These are phyloP conservation scores for Diploptera punctata DNA, from an alignment of 2,888 invertebrate genomes.

Conservation along the genomic window DNA sequence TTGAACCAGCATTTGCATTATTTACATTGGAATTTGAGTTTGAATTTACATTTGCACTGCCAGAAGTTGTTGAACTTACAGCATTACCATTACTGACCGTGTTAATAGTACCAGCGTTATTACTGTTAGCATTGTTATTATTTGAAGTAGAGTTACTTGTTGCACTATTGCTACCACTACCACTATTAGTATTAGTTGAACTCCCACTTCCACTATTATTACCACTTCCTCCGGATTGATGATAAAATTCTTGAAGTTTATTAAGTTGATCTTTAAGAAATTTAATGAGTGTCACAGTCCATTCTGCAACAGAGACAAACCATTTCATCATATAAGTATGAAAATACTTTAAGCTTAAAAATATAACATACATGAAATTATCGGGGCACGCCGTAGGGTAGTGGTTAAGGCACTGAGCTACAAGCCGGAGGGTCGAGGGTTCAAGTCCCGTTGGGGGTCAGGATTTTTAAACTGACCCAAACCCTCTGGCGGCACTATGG, in stretches of 20 bases:
- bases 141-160: too few species aligned
- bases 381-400: too few species aligned
- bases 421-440: too few species aligned
- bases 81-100: background rate
- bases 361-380: too few species aligned
- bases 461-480: too few species aligned
- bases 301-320: too few species aligned
- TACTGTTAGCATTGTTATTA: background rate
- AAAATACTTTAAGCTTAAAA: too few species aligned
- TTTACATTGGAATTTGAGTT: background rate
- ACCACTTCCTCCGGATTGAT: conserved; percentile 56
- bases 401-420: too few species aligned
- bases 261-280: conserved; percentile 91
- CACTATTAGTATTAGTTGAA: background rate
- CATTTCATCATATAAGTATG: too few species aligned
- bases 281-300: conserved; percentile 91
- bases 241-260: conserved; percentile 90
- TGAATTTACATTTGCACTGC: background rate
- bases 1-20: background rate
- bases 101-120: background rate
- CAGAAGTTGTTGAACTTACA: background rate
- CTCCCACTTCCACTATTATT: background rate
- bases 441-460: too few species aligned
- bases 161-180: background rate
- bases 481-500: too few species aligned